A percentile compares a stretch with the other conserved stretches of the same genome.
These are phyloP conservation scores for Pygathrix nemaeus DNA, from an alignment of 2,113 vertebrate genomes.

Conservation along the genomic window DNA sequence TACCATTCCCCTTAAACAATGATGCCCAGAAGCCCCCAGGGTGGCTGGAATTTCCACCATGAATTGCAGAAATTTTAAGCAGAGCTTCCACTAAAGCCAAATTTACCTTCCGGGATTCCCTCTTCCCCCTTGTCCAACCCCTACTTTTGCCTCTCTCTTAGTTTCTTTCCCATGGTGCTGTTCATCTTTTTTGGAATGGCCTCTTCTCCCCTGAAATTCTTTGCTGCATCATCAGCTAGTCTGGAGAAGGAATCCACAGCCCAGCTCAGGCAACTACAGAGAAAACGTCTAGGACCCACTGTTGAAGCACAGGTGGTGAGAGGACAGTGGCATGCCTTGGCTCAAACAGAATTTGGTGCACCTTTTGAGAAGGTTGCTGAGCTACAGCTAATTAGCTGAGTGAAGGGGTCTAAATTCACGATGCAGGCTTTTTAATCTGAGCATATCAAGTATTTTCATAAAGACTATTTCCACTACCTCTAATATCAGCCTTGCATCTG, in stretches of 20 bases:
- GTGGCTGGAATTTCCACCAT: constrained; percentile 27
- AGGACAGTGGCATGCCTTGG: rapidly evolving
- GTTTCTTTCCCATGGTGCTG: not conserved
- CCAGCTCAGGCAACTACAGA: not conserved
- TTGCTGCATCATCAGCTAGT: not conserved
- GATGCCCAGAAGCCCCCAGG: not conserved
- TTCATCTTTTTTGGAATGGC: not conserved
- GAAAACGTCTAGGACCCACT: not conserved
- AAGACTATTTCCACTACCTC: not conserved
- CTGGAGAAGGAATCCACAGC: not conserved
- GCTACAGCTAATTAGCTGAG: not conserved
- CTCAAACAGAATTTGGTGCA: not conserved
- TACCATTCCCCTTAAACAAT: not conserved
- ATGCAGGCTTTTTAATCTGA: not conserved
- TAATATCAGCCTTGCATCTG: not conserved
- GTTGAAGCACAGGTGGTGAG: rapidly evolving
- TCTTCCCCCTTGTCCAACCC: too few relatives aligned
- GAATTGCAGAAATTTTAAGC: constrained; percentile 35
- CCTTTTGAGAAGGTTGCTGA: not conserved
- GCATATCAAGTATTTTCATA: not conserved
- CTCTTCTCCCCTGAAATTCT: not conserved
- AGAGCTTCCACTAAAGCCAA: constrained; percentile 29
- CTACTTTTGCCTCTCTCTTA: not conserved
- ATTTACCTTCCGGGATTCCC: not conserved
- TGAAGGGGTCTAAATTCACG: rapidly evolving